phyloP scores from a whole-genome alignment of 2,888 invertebrate genomes.

The Thymelicus acteon region DNA sequence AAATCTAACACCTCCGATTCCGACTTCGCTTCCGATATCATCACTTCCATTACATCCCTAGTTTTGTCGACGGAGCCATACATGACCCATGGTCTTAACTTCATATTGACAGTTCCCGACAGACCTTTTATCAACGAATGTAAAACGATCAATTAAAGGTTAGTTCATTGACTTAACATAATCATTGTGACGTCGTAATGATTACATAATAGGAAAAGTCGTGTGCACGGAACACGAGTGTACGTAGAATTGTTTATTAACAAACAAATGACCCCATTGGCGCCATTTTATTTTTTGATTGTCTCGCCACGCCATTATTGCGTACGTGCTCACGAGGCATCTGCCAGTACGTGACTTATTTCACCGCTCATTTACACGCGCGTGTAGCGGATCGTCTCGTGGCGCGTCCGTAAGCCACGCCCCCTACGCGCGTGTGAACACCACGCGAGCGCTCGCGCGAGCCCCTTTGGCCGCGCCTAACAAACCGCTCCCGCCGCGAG shows the following conservation, averaged over 20 bases:
- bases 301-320: constrained; percentile 51
- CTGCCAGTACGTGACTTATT: constrained; percentile 56
- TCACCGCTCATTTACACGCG: no score
- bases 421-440: no score
- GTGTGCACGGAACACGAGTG: constrained; percentile 58
- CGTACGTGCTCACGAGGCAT: constrained; percentile 60
- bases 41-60: no score
- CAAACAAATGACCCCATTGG: constrained; percentile 57
- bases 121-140: constrained; percentile 4
- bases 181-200: constrained; percentile 23
- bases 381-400: no score
- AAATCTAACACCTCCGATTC: no score
- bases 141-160: constrained; percentile 47
- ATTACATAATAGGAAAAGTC: constrained; percentile 51
- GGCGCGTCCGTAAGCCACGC: no score
- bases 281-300: constrained; percentile 66
- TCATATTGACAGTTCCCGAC: background rate
- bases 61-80: no score
- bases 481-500: no score
- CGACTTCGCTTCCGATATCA: no score
- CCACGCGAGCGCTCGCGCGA: no score
- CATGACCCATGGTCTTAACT: no score
- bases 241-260: constrained; percentile 59
- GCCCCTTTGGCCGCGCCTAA: no score
- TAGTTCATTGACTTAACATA: constrained; percentile 39